phyloP scores from a whole-genome alignment of 2,797 vertebrate species.

The Tiaroga cobitis region DNA sequence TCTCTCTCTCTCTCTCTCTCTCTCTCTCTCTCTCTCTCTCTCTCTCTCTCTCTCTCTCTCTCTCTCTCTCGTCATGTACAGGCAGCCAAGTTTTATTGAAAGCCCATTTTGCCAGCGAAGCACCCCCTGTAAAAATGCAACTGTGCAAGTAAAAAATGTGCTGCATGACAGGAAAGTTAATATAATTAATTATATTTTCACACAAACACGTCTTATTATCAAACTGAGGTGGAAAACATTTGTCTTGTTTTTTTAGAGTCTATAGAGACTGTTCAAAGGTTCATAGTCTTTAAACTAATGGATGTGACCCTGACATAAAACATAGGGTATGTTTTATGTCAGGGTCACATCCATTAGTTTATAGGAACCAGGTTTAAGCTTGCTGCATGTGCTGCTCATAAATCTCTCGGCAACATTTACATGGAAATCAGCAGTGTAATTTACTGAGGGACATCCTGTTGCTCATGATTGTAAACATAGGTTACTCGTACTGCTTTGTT shows the following conservation, averaged over 20 bases:
- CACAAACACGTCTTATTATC: neutral
- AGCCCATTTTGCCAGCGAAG: neutral
- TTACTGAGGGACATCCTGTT: conserved; percentile 32
- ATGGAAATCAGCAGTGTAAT: conserved; percentile 53
- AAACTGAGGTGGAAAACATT: neutral
- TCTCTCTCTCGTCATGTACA: neutral
- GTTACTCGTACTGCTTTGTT: conserved; percentile 15
- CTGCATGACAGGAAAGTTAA: neutral
- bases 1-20: too few species aligned
- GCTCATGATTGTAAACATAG: conserved; percentile 40
- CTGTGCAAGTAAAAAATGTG: neutral
- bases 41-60: too few species aligned
- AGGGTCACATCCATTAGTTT: too few species aligned
- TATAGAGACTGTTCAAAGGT: too few species aligned
- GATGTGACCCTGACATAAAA: conserved; percentile 37
- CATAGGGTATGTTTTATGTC: too few species aligned
- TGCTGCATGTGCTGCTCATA: conserved; percentile 36
- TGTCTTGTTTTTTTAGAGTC: neutral
- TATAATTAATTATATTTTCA: neutral
- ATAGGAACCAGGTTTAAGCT: conserved; percentile 26
- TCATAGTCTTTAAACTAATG: conserved; percentile 25
- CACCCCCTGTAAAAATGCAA: too few species aligned
- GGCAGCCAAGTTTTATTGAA: neutral
- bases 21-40: too few species aligned
- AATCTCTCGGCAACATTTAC: conserved; percentile 44